A percentile compares a stretch with the other conserved stretches of the same genome.
Conservation (phyloP, 2,113 vertebrate genomes). For the Electrona antarctica region DNA sequence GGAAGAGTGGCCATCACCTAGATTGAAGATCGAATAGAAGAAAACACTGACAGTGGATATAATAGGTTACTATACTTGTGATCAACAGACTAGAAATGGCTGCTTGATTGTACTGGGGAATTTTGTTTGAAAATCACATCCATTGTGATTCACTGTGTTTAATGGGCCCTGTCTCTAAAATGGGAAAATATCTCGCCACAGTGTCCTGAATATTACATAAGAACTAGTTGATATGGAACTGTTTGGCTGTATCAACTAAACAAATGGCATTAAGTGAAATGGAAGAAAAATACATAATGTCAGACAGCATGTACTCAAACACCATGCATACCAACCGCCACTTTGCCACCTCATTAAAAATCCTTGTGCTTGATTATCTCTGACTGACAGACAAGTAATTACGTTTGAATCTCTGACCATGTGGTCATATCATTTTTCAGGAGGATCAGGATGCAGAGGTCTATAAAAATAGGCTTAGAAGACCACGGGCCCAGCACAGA, state of each 20-base stretch:
- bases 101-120: constrained; percentile 23
- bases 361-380: not conserved
- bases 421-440: constrained; percentile 70
- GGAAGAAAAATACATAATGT: not conserved
- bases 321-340: not conserved
- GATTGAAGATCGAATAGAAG: no score
- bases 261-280: not conserved
- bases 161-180: no score
- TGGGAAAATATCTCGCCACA: no score
- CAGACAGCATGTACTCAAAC: constrained; percentile 1
- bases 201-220: not conserved
- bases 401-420: constrained; percentile 56
- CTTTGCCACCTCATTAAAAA: constrained; percentile 15
- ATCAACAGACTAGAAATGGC: constrained; percentile 11
- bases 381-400: constrained; percentile 57
- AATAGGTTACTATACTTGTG: no score
- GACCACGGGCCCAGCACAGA: constrained; percentile 57
- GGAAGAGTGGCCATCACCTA: constrained; percentile 1
- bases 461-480: constrained; percentile 77
- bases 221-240: not conserved
- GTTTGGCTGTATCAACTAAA: not conserved
- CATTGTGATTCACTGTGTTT: no score
- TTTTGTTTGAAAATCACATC: constrained; percentile 17
- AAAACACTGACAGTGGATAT: no score
- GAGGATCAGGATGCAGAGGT: constrained; percentile 57